Percentiles rank a stretch among this genome's conserved stretches.
Conservation (phyloP, 2,888 invertebrate genomes). For the Chalcosyrphus nemorum region DNA sequence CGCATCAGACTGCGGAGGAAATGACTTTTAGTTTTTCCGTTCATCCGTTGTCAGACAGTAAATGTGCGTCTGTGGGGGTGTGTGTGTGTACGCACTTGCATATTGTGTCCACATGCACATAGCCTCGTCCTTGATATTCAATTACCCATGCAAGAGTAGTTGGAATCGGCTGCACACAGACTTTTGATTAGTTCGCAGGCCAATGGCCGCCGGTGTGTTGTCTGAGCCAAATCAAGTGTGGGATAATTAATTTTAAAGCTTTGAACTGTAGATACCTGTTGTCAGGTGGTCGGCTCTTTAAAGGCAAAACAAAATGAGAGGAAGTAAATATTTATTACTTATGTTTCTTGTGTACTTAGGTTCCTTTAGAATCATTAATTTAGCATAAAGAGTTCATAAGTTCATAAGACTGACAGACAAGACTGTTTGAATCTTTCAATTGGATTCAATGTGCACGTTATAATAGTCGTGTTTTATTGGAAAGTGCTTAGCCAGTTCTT, state of each 20-base stretch:
- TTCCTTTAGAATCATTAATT: too few species aligned
- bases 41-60: conserved; percentile 25
- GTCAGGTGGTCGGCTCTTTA: too few species aligned
- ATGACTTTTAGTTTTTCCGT: conserved; percentile 80
- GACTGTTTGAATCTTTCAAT: too few species aligned
- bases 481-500: too few species aligned
- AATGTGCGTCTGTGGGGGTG: background rate
- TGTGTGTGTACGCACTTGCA: background rate
- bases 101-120: background rate
- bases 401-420: too few species aligned
- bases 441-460: too few species aligned
- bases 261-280: background rate
- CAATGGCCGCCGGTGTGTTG: conserved; percentile 5
- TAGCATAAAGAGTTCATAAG: too few species aligned
- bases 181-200: conserved; percentile 40
- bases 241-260: conserved; percentile 32
- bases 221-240: conserved; percentile 29
- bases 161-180: background rate
- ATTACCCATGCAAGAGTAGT: conserved; percentile 24
- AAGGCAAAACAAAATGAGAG: too few species aligned
- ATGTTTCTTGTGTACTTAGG: too few species aligned
- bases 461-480: too few species aligned
- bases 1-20: conserved; percentile 80
- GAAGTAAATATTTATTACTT: too few species aligned
- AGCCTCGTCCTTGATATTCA: conserved; percentile 54